A percentile compares a stretch with the other conserved stretches of the same genome.
These are phyloP conservation scores for Phalanger gymnotis DNA, from an alignment of 2,797 vertebrate genomes.

Conservation along the genomic window DNA sequence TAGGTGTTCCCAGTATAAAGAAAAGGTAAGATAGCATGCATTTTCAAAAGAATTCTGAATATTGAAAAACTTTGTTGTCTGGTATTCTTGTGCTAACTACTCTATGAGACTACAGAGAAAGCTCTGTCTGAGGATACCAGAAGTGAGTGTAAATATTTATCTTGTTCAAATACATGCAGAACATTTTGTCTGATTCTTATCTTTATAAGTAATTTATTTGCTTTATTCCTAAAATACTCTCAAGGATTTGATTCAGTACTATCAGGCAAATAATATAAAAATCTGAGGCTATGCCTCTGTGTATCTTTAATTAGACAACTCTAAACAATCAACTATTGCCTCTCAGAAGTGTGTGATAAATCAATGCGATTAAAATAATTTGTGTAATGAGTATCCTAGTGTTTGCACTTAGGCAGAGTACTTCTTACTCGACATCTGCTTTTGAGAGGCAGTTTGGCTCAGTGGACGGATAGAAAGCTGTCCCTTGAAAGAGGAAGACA, in stretches of 20 bases:
- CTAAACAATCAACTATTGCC: neutral
- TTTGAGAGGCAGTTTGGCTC: neutral
- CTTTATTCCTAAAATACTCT: constrained; percentile 9
- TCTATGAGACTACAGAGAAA: constrained; percentile 58
- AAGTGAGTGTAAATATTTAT: neutral
- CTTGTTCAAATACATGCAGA: neutral
- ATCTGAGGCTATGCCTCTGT: neutral
- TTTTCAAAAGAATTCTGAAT: constrained; percentile 24
- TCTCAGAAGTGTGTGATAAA: neutral
- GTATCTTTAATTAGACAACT: neutral
- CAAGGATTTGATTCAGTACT: neutral
- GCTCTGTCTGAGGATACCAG: neutral
- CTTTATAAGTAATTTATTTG: constrained; percentile 27
- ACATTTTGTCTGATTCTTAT: constrained; percentile 13
- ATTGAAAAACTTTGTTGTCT: constrained; percentile 50
- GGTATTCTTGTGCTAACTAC: constrained; percentile 59
- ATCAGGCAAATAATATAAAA: constrained; percentile 25
- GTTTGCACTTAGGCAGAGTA: constrained; percentile 43
- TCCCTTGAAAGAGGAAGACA: neutral
- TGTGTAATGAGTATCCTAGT: neutral
- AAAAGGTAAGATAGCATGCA: constrained; percentile 51
- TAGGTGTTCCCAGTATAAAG: constrained; percentile 69
- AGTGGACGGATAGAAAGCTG: neutral
- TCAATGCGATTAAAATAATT: neutral
- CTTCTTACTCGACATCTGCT: neutral